These are phyloP conservation scores for Oophaga sylvatica DNA, from an alignment of 2,797 vertebrate genomes.

Conservation along the genomic window DNA sequence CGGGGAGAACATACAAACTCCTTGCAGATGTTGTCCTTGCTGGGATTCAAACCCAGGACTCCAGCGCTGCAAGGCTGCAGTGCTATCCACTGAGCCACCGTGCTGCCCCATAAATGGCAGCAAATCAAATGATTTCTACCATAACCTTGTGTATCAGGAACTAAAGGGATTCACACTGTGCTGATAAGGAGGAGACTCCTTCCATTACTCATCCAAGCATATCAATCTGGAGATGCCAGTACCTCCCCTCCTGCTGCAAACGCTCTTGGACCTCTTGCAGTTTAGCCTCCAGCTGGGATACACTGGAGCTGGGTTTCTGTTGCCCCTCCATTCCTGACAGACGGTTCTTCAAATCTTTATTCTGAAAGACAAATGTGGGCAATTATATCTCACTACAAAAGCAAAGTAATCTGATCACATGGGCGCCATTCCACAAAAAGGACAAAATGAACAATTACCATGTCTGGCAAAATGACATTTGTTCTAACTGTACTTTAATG, in stretches of 20 bases:
- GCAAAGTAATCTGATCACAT: no score
- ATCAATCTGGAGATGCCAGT: neutral
- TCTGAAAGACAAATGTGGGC: slow-evolving; percentile 69
- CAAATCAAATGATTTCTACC: neutral
- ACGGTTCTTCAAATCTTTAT: slow-evolving; percentile 89
- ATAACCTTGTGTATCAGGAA: neutral
- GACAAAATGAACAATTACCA: no score
- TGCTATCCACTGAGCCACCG: no score
- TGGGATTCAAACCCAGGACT: no score
- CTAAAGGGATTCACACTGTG: neutral
- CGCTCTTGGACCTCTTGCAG: slow-evolving; percentile 87
- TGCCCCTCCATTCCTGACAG: slow-evolving; percentile 86
- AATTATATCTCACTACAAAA: neutral
- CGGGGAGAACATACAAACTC: no score
- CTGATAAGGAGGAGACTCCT: neutral
- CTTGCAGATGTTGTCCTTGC: no score
- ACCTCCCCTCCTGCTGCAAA: slow-evolving; percentile 88
- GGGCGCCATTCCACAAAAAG: no score
- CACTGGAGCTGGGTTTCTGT: slow-evolving; percentile 78
- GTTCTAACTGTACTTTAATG: no score
- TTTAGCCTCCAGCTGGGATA: slow-evolving; percentile 86
- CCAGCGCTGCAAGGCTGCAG: no score
- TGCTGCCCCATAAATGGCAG: neutral
- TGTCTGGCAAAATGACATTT: no score
- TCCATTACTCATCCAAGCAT: neutral